A percentile compares a stretch with the other conserved stretches of the same genome.
Conservation (phyloP, 2,888 invertebrate species). For the Chironomus tentans region DNA sequence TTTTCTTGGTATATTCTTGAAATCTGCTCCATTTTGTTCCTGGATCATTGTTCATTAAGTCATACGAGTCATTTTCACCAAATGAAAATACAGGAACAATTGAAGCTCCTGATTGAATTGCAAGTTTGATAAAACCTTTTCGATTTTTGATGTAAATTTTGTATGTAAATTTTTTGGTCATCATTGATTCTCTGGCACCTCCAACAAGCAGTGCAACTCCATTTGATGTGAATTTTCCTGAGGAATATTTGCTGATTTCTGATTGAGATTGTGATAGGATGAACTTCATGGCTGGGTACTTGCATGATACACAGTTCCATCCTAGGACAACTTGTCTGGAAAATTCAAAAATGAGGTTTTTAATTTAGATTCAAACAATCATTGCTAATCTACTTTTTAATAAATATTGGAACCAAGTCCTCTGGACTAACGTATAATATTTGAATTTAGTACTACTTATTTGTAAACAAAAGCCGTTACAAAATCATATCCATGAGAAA, state of each 20-base stretch:
- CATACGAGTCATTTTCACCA: constrained; percentile 79
- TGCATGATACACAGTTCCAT: constrained; percentile 32
- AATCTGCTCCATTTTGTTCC: constrained; percentile 55
- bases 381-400: too few species aligned
- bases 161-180: constrained; percentile 68
- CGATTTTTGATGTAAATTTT: constrained; percentile 63
- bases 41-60: constrained; percentile 64
- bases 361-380: too few species aligned
- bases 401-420: too few species aligned
- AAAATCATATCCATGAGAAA: too few species aligned
- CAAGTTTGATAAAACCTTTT: constrained; percentile 68
- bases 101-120: constrained; percentile 62
- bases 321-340: constrained; percentile 51
- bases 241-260: constrained; percentile 34
- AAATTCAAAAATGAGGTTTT: constrained; percentile 34
- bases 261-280: constrained; percentile 43
- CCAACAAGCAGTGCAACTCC: constrained; percentile 72
- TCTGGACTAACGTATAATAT: too few species aligned
- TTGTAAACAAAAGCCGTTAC: too few species aligned
- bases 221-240: constrained; percentile 38
- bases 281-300: constrained; percentile 49
- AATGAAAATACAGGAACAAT: constrained; percentile 85
- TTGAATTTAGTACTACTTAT: too few species aligned
- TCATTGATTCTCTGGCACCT: constrained; percentile 80
- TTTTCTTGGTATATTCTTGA: constrained; percentile 58